Evolutionary conservation across 2,797 vertebrate species (phyloP), one percentile per base, ranked within the genome.

Genomic region (Lepidocolaptes lacrymiger): DNA sequence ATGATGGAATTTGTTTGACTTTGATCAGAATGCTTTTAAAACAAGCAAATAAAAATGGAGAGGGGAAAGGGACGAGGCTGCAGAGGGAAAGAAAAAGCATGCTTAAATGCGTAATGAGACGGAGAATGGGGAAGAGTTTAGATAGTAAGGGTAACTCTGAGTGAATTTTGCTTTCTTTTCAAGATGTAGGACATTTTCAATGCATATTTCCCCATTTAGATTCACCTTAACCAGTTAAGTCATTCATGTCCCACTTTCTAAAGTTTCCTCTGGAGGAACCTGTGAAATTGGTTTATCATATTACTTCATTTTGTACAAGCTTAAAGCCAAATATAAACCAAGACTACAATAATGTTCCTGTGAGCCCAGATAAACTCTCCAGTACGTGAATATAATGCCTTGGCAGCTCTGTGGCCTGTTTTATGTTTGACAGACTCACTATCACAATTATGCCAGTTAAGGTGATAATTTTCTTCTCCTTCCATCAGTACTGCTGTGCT

Each of bases 271-370:
- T 85, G 61, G 94, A 91, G 93, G 34, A 95, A 87, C 72, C 84
- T 91, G 75, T 71, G 83, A 96, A 89, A 94, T 94, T 91, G 75
- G 84, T 71, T 96, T 92, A 92, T 93, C 3, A 12, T 43, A 87
- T 92, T 93, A 94, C 73, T 92, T 95, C 82, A 84, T 84, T 93
- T 79, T 61, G 51, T 81, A 34, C 39, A 59, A 90, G 77, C 91
- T 96, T 94, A 91, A 89, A 96, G 89, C 87, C 92, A 95, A 94
- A 94, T 78, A 93, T 67, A 93, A 96, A 93, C 88, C 87, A 82
- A 84, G 66, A 32, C 87, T 91, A 91, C 48, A 75, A 73, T n/a
- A 94, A 92, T 19, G 59, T 24, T 76, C 91, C 85, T 90, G 67
- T 88, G 78, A 92, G 89, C 62, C 66, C 89, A 89, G 62, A 61